A percentile compares a stretch with the other conserved stretches of the same genome.
Evolutionary conservation across 2,888 invertebrate species (phyloP).

Genomic region (Neria commutata): DNA sequence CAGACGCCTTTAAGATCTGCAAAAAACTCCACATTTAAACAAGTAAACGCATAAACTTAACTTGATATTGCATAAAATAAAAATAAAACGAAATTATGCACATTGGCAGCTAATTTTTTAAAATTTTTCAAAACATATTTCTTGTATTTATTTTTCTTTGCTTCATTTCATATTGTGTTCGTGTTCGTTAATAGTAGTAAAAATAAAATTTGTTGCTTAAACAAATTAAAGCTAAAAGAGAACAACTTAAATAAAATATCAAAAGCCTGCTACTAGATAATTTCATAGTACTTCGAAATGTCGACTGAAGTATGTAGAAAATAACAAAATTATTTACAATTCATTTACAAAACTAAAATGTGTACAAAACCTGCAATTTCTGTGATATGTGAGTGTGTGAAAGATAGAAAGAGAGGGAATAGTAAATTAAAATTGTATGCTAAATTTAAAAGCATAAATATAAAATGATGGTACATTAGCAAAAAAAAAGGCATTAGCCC

Average conservation of each 20-base stretch:
- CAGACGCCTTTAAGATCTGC: constrained; percentile 2
- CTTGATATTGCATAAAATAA: background rate
- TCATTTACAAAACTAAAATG: no score
- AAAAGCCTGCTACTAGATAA: constrained; percentile 6
- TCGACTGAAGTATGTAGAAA: no score
- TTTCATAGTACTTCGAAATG: no score
- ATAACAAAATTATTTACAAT: no score
- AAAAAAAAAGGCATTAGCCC: no score
- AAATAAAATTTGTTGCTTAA: constrained; percentile 1
- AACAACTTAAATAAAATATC: constrained; percentile 10
- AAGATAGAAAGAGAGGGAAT: background rate
- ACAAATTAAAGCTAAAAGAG: background rate
- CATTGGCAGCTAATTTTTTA: background rate
- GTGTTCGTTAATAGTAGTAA: background rate
- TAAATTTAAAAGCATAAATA: no score
- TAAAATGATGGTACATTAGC: no score
- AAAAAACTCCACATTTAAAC: constrained; percentile 7
- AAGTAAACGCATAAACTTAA: background rate
- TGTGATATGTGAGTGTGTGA: no score
- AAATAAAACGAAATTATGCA: constrained; percentile 25
- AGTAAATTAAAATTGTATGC: background rate
- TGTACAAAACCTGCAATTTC: background rate
- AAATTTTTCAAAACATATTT: constrained; percentile 16
- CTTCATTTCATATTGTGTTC: constrained; percentile 24
- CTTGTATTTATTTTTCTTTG: constrained; percentile 19